A percentile compares a stretch with the other conserved stretches of the same genome.
phyloP scores from a whole-genome alignment of 2,797 vertebrate species.

The Sarcophilus harrisii region DNA sequence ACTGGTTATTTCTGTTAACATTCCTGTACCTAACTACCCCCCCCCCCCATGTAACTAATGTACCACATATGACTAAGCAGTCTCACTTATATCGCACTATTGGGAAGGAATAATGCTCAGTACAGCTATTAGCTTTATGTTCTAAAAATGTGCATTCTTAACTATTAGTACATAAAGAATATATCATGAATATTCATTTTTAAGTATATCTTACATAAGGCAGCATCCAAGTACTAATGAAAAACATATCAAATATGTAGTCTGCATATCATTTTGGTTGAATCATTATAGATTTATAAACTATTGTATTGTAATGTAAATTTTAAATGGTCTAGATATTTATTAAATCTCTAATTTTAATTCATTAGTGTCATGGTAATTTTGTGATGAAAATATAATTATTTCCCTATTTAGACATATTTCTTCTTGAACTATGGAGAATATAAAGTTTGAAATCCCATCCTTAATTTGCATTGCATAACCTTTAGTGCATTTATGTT shows the following conservation, averaged over 20 bases:
- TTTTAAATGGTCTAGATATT: constrained; percentile 44
- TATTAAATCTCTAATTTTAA: constrained; percentile 47
- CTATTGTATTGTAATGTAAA: background rate
- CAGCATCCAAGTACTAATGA: background rate
- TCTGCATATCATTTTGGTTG: background rate
- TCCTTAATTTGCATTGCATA: constrained; percentile 73
- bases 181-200: background rate
- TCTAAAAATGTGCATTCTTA: constrained; percentile 14
- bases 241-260: background rate
- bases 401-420: constrained; percentile 66
- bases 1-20: background rate
- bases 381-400: constrained; percentile 71
- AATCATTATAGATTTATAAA: background rate
- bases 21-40: background rate
- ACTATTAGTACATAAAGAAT: background rate
- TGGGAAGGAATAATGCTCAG: background rate
- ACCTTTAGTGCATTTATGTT: constrained; percentile 69
- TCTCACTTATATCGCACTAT: background rate
- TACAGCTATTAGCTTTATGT: background rate
- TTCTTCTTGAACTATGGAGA: constrained; percentile 66
- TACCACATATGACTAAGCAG: background rate
- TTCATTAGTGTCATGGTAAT: constrained; percentile 62
- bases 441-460: constrained; percentile 66
- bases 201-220: background rate
- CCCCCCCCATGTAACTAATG: background rate